These are phyloP conservation scores for Seriola dumerili DNA, from an alignment of 2,113 vertebrate genomes.

Conservation along the genomic window DNA sequence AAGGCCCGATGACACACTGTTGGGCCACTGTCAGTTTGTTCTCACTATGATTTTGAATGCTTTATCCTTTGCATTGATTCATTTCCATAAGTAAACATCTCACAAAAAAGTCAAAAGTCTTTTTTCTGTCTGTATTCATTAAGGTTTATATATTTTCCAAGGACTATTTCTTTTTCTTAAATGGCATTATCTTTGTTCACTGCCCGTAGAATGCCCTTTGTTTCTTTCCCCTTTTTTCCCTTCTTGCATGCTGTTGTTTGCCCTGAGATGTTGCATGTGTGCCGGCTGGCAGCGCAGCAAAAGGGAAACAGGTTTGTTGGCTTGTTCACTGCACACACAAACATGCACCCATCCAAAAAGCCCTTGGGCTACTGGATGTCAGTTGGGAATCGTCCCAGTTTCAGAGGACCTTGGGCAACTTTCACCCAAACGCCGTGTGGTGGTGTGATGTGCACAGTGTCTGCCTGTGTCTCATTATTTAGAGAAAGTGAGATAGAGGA, in stretches of 20 bases:
- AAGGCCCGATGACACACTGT: neutral
- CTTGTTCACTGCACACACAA: slow-evolving; percentile 52
- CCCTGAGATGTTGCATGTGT: slow-evolving; percentile 57
- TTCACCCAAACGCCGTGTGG: slow-evolving; percentile 42
- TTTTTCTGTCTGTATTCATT: neutral
- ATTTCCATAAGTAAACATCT: slow-evolving; percentile 4
- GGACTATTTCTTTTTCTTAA: neutral
- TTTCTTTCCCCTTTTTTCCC: slow-evolving; percentile 24
- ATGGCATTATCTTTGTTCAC: slow-evolving; percentile 22
- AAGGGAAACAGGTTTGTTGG: slow-evolving; percentile 64
- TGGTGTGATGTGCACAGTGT: slow-evolving; percentile 27
- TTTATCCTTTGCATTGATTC: slow-evolving; percentile 1
- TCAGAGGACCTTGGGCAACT: slow-evolving; percentile 59
- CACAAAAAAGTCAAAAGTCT: neutral
- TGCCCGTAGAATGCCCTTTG: slow-evolving; percentile 19
- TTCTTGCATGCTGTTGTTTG: slow-evolving; percentile 57
- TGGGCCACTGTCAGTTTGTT: neutral
- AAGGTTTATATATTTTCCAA: neutral
- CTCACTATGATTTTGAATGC: neutral
- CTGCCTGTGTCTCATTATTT: slow-evolving; percentile 11
- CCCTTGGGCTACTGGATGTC: slow-evolving; percentile 45
- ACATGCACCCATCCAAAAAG: slow-evolving; percentile 52
- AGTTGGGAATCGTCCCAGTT: slow-evolving; percentile 70
- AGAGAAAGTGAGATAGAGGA: neutral
- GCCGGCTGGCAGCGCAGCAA: slow-evolving; percentile 44